Base-by-base conservation (phyloP, 2,797 vertebrate genomes). In the Botia almorhae region DNA sequence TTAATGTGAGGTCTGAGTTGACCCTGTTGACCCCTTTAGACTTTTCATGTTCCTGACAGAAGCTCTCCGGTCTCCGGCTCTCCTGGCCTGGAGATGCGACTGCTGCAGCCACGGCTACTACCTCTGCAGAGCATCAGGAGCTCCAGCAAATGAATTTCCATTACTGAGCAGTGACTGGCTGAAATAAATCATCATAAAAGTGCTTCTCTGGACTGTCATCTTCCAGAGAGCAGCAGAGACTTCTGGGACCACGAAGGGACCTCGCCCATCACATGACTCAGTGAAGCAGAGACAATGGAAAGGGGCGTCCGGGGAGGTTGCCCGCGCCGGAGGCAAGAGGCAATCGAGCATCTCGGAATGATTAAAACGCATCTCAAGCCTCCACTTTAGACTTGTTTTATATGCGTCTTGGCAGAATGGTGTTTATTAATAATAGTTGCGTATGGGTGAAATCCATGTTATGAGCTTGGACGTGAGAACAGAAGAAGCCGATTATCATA, bases 141-240 rank as follows among this genome's bases (percentile, higher is more conserved):
- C 81, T 90, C 88, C 91, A 89, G 90, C 91, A 91, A 93, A 92
- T 93, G 89, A 93, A 94, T 94, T 94, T 93, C 91, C 91, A 93
- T 93, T 93, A 92, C 90, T 89, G 89, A 91, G 91, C 91, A 91
- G 87, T 90, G 91, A 87, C 91, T 82, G 86, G 89, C 90, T 92
- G 61, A 89, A 94, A 94, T 94, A 94, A 94, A 94, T 94, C 92
- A 93, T 93, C 90, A 94, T 94, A 93, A 93, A 94, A 94, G 91
- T 90, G 90, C 88, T 90, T 92, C 93, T 93, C 88, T 89, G 90
- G 90, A 88, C 91, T 93, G 93, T 93, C 93, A 94, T 94, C 91
- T 92, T 89, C 90, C 90, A 92, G 91, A 93, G 92, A 93, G 92
- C 89, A 85, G 88, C 90, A 75, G 74, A 82, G 81, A 92, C 92